These are phyloP conservation scores for Myotis yumanensis DNA, from an alignment of 2,113 vertebrate genomes.

Conservation along the genomic window DNA sequence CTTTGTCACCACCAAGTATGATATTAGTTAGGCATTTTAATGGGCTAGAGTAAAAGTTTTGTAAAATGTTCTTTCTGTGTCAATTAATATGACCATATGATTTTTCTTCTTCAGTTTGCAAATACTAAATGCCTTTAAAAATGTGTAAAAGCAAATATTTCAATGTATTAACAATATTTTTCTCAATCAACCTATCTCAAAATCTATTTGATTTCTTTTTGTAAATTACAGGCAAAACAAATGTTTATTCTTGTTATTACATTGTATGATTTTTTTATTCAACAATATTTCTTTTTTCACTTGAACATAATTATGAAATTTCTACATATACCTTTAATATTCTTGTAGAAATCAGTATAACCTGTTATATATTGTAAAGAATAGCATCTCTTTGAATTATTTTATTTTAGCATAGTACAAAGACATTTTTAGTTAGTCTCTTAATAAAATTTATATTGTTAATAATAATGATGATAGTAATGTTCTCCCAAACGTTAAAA, in stretches of 20 bases:
- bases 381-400: background rate
- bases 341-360: background rate
- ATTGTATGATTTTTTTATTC: background rate
- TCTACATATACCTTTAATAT: background rate
- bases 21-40: background rate
- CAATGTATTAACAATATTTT: background rate
- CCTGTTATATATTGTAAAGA: background rate
- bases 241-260: background rate
- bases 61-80: background rate
- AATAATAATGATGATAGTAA: background rate
- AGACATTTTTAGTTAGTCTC: background rate
- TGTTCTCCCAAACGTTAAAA: background rate
- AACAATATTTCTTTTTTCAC: background rate
- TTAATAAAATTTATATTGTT: background rate
- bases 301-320: background rate
- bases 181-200: background rate
- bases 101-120: background rate
- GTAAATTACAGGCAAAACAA: background rate
- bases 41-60: background rate
- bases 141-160: constrained; percentile 11
- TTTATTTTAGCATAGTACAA: background rate
- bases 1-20: background rate
- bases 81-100: background rate
- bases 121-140: background rate
- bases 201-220: background rate